These are phyloP conservation scores for Furcifer pardalis DNA, from an alignment of 2,797 vertebrate genomes.

Conservation along the genomic window DNA sequence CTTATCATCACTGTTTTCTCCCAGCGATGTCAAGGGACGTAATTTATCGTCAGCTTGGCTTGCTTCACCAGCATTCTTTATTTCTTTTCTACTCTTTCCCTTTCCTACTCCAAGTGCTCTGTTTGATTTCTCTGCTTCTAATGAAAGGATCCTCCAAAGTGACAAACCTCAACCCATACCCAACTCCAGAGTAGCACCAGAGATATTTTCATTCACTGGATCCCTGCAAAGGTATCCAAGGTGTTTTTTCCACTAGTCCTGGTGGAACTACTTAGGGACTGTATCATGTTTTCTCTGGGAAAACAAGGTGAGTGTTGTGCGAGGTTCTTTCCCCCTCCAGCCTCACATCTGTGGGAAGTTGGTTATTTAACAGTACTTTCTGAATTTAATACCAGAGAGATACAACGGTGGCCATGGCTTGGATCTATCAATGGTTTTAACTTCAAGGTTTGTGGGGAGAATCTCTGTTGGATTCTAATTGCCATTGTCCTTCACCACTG, in stretches of 20 bases:
- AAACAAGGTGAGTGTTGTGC: no score
- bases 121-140: neutral
- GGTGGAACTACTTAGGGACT: no score
- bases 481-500: neutral
- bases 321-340: no score
- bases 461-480: neutral
- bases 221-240: neutral
- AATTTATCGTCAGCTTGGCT: accelerated
- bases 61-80: neutral
- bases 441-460: neutral
- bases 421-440: neutral
- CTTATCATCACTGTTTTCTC: neutral
- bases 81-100: neutral
- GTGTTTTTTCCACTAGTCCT: neutral
- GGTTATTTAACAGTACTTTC: neutral
- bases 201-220: neutral
- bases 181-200: no score
- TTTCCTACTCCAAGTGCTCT: neutral
- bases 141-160: neutral
- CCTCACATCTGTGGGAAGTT: neutral
- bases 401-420: neutral
- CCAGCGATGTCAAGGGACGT: accelerated
- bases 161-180: no score
- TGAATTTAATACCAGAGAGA: neutral
- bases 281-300: neutral